Evolutionary conservation across 92 coral and sea anemone species (phyloP).

Genomic region (Siderastrea siderea): DNA sequence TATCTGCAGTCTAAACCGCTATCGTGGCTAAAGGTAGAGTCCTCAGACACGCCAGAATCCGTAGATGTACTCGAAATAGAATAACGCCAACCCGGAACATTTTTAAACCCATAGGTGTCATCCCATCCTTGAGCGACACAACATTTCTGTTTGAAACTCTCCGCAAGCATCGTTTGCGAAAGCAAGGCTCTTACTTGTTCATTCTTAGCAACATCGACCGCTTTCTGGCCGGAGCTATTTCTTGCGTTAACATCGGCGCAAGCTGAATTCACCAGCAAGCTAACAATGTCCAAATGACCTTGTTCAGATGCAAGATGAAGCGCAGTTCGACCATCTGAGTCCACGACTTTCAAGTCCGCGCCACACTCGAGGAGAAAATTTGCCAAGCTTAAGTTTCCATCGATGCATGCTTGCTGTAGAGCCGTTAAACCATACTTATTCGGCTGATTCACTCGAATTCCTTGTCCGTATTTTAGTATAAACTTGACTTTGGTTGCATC

Average conservation of each 20-base stretch:
- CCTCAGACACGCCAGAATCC: slow-evolving; percentile 97
- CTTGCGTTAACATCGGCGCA: slow-evolving; percentile 95
- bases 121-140: slow-evolving; percentile 74
- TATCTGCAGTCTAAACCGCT: slow-evolving; percentile 40
- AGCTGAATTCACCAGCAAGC: slow-evolving; percentile 89
- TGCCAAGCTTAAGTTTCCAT: slow-evolving; percentile 87
- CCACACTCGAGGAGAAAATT: slow-evolving; percentile 93
- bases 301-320: slow-evolving; percentile 89
- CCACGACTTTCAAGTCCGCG: slow-evolving; percentile 87
- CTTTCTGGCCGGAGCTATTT: slow-evolving; percentile 78
- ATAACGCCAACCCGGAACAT: slow-evolving; percentile 90
- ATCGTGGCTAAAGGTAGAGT: slow-evolving; percentile 56
- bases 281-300: slow-evolving; percentile 87
- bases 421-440: slow-evolving; percentile 91
- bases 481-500: slow-evolving; percentile 97
- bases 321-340: slow-evolving; percentile 85
- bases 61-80: slow-evolving; percentile 94
- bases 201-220: slow-evolving; percentile 87
- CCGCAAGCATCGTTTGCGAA: slow-evolving; percentile 88
- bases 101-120: slow-evolving; percentile 68
- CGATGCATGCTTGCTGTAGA: slow-evolving; percentile 89
- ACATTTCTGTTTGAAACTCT: slow-evolving; percentile 82
- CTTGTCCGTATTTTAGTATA: slow-evolving; percentile 89
- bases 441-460: slow-evolving; percentile 88
- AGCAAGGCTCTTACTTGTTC: slow-evolving; percentile 84